Base-by-base conservation (phyloP, 1,140 invertebrate species). In the Heliconius eleuchia region DNA sequence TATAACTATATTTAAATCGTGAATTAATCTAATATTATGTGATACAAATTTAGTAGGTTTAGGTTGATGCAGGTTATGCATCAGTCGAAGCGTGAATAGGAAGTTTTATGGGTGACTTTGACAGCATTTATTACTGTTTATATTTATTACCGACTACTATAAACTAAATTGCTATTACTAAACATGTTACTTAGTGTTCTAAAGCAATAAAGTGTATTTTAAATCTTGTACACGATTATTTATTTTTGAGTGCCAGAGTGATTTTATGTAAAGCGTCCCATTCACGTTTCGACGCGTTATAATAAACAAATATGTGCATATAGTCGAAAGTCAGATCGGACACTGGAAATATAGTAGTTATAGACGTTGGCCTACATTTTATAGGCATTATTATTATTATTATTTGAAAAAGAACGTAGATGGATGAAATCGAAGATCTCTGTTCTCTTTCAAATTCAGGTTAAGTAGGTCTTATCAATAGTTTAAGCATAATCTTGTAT, bases 21-120 rank as follows among this genome's bases (percentile, higher is more conserved):
- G 92, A 92, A 90, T 91, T 90, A 91, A 90, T 89, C 81, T 88
- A 86, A 90, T 89, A 86, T 91, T 92, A 91, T 94, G 91, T 93
- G 92, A 94, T 93, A 94, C 86, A 88, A 83, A 87, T 88, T 84
- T 90, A 86, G 83, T 85, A 82, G 79, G 46, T 80, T 84, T 90
- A 91, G 90, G 82, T 87, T 86, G 76, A 80, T 84, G 83, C 79
- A 79, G 76, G 77, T 72, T n/a, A 4, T 39, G 71, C 37, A 42
- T 72, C 37, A 39, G 71, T 27, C 37, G 71, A 42, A 72, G 71
- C 37, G 71, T 72, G 71, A 72, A 72, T 72, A 42, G 71, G 9
- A 13, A 72, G 71, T 19, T 72, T 72, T 72, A 72, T 42, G 30
- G 71, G 30, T 42, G 37, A 72, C 77, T 82, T 76, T 39, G 71